Percentiles rank a stretch among this genome's conserved stretches.
These are phyloP conservation scores for Zhuqinia jingwanae DNA, from an alignment of 2,888 invertebrate species.

Conservation along the genomic window DNA sequence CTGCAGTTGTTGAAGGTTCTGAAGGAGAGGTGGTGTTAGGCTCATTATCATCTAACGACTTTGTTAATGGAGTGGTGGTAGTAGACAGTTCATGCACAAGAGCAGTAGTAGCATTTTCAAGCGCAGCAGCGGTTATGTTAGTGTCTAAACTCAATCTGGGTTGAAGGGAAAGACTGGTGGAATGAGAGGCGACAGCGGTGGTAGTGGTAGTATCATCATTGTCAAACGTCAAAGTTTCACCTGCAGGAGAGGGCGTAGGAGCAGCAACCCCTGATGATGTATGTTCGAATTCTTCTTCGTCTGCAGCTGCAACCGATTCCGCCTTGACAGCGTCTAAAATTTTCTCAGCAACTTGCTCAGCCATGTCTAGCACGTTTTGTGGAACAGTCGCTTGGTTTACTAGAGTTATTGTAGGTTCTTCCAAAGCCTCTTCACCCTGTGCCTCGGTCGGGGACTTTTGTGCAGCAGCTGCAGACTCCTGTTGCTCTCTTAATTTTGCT, in stretches of 20 bases:
- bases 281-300: background rate
- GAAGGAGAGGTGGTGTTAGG: slow-evolving; percentile 20
- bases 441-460: background rate
- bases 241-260: slow-evolving; percentile 41
- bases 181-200: background rate
- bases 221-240: slow-evolving; percentile 57
- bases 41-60: background rate
- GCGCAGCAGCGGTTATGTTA: slow-evolving; percentile 33
- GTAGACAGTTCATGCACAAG: slow-evolving; percentile 25
- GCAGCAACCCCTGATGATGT: background rate
- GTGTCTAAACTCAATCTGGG: slow-evolving; percentile 63
- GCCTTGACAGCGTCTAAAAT: slow-evolving; percentile 54
- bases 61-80: background rate
- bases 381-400: slow-evolving; percentile 54
- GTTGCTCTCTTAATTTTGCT: background rate
- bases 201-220: slow-evolving; percentile 32
- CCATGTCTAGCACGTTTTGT: slow-evolving; percentile 50
- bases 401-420: slow-evolving; percentile 39
- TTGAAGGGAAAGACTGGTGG: slow-evolving; percentile 41
- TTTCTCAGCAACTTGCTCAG: slow-evolving; percentile 59
- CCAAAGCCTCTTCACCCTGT: slow-evolving; percentile 36
- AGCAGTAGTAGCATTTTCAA: slow-evolving; percentile 39
- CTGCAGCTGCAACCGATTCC: background rate
- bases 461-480: background rate
- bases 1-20: slow-evolving; percentile 5